Percentiles rank a stretch among this genome's conserved stretches.
These are phyloP conservation scores for Hemicrepidius hirtus DNA, from an alignment of 2,888 invertebrate species.

Conservation along the genomic window DNA sequence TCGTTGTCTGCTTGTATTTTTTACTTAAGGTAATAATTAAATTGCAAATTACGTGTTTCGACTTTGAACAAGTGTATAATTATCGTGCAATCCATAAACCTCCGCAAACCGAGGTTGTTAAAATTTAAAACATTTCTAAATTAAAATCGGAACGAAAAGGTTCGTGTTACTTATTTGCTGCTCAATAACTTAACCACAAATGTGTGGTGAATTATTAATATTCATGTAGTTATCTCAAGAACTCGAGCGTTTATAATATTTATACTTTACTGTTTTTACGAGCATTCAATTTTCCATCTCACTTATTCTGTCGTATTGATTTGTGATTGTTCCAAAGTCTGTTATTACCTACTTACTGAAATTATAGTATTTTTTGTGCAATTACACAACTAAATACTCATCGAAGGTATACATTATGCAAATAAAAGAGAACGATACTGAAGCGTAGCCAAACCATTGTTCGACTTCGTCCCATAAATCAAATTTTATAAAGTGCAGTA, in stretches of 20 bases:
- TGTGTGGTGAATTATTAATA: conserved; percentile 24
- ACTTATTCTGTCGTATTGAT: conserved; percentile 40
- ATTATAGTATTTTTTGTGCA: conserved; percentile 44
- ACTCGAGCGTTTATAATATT: neutral
- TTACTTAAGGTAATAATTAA: conserved; percentile 12
- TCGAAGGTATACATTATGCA: conserved; percentile 1
- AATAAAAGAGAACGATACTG: conserved; percentile 19
- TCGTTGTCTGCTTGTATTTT: neutral
- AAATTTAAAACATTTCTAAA: conserved; percentile 1
- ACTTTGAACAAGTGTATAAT: conserved; percentile 8
- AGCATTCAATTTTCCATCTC: conserved; percentile 9
- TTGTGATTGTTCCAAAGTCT: conserved; percentile 54
- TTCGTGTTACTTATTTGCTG: neutral
- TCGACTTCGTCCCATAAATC: conserved; percentile 65
- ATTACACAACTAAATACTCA: conserved; percentile 34
- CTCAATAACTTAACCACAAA: conserved; percentile 8
- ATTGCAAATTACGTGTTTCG: conserved; percentile 6
- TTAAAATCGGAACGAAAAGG: conserved; percentile 9
- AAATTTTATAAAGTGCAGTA: conserved; percentile 68
- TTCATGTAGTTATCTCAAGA: conserved; percentile 4
- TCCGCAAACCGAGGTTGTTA: neutral
- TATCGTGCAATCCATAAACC: neutral
- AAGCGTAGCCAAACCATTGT: conserved; percentile 16
- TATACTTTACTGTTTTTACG: neutral
- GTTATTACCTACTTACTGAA: conserved; percentile 55